phyloP scores from a whole-genome alignment of 2,113 vertebrate species.

The Rhadina sibilatrix region DNA sequence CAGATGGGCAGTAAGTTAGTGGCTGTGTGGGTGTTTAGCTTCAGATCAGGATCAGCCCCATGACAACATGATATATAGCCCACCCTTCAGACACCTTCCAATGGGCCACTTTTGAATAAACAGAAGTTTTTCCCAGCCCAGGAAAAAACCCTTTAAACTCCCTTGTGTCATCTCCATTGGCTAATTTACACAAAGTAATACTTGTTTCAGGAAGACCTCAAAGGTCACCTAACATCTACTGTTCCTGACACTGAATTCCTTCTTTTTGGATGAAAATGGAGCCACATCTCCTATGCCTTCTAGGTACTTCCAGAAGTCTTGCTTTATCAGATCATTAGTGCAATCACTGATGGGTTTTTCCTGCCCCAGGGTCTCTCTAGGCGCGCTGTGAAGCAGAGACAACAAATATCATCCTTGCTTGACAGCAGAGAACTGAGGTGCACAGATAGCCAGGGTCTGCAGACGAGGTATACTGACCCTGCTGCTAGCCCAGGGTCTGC shows the following conservation, averaged over 20 bases:
- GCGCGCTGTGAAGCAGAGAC: neutral
- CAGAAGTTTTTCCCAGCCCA: neutral
- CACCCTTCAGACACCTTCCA: neutral
- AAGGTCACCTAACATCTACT: neutral
- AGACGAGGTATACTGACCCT: neutral
- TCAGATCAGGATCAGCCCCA: neutral
- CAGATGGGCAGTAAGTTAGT: neutral
- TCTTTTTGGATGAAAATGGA: neutral
- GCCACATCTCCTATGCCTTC: neutral
- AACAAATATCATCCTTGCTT: neutral
- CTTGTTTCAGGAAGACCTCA: neutral
- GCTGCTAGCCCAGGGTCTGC: neutral
- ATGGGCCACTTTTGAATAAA: neutral
- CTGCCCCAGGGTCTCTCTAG: neutral
- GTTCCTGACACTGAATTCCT: neutral
- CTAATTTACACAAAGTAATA: neutral
- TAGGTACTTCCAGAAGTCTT: neutral
- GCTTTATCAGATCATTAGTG: neutral
- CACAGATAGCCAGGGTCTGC: rapidly evolving
- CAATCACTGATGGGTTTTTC: neutral
- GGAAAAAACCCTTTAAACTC: neutral
- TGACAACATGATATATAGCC: rapidly evolving
- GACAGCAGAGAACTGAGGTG: neutral
- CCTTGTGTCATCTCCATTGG: neutral
- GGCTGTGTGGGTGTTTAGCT: neutral